Conservation (phyloP, 2,797 vertebrate species). For the Oophaga sylvatica region DNA sequence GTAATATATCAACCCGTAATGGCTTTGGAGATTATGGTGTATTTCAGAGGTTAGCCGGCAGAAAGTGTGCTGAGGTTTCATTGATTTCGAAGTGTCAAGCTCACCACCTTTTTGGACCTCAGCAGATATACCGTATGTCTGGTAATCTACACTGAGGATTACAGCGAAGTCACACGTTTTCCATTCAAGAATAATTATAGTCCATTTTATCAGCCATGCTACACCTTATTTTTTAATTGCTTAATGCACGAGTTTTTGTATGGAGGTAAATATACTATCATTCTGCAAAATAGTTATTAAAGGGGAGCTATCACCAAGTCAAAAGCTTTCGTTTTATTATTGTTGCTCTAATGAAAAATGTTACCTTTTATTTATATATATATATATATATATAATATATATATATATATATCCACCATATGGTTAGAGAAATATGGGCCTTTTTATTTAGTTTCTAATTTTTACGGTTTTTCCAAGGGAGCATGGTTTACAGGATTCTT, state of each 20-base stretch:
- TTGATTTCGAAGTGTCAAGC: background rate
- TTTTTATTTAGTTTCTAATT: too few species aligned
- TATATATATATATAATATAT: too few species aligned
- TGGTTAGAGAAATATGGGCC: too few species aligned
- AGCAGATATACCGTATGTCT: background rate
- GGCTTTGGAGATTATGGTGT: slow-evolving; percentile 1
- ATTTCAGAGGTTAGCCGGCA: background rate
- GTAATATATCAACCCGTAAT: background rate
- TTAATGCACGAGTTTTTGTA: background rate
- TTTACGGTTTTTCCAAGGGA: too few species aligned
- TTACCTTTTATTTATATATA: too few species aligned
- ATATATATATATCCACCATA: too few species aligned
- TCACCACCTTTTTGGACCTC: background rate
- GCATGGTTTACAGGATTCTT: too few species aligned
- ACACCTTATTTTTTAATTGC: background rate
- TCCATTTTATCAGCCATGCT: background rate
- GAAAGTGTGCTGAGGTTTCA: background rate
- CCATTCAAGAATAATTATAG: background rate
- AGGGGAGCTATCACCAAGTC: too few species aligned
- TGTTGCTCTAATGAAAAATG: too few species aligned
- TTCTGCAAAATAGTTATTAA: too few species aligned
- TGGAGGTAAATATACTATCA: too few species aligned
- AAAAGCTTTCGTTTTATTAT: too few species aligned
- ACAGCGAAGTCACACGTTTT: background rate
- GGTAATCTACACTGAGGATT: background rate